Percentiles rank a stretch among this genome's conserved stretches.
Evolutionary conservation across 2,888 invertebrate species (phyloP).

Genomic region (Aspidiotus destructor): DNA sequence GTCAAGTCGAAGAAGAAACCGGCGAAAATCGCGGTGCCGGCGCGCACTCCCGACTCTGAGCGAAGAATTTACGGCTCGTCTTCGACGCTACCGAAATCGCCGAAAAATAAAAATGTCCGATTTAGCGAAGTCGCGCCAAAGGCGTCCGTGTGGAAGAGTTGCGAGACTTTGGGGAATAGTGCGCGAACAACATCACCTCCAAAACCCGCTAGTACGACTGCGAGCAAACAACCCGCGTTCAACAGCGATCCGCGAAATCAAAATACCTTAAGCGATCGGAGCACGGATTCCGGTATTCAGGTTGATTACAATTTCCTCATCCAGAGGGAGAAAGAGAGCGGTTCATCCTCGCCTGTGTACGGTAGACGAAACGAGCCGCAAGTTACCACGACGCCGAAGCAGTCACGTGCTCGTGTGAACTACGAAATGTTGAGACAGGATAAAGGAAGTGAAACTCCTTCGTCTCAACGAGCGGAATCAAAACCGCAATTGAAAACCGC

Average conservation of each 20-base stretch:
- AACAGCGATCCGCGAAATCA: constrained; percentile 1
- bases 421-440: no score
- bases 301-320: constrained; percentile 16
- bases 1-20: background rate
- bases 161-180: background rate
- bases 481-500: no score
- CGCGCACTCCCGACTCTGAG: background rate
- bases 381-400: no score
- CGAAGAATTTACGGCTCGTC: background rate
- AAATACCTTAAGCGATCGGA: constrained; percentile 11
- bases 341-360: no score
- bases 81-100: constrained; percentile 10
- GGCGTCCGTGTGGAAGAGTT: constrained; percentile 5
- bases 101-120: constrained; percentile 17
- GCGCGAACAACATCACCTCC: background rate
- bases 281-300: constrained; percentile 15
- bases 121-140: constrained; percentile 1
- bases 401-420: no score
- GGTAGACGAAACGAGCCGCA: no score
- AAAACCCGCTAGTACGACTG: background rate
- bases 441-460: no score
- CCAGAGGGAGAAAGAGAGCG: background rate
- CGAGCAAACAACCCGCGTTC: constrained; percentile 11
- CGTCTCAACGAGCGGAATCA: no score
- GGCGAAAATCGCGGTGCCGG: background rate